Evolutionary conservation across 2,113 vertebrate genomes (phyloP).

Genomic region (Daphoenositta chrysoptera): DNA sequence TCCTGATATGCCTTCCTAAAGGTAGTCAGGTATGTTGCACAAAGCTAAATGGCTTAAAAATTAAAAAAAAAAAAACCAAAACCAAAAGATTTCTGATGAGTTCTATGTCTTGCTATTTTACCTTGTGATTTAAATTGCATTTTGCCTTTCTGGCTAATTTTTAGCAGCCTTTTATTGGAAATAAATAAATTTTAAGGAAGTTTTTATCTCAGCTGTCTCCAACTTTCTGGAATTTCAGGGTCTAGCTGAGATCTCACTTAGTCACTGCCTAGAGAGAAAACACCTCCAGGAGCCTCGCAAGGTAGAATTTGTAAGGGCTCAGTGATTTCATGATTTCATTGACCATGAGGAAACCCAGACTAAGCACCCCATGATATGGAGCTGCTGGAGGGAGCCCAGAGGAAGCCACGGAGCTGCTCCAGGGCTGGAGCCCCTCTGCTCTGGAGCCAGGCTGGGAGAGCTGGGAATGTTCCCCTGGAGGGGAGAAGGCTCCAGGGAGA

Average conservation of each 20-base stretch:
- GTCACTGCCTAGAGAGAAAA: not conserved
- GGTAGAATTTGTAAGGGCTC: not conserved
- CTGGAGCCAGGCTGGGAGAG: not conserved
- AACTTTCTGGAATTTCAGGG: accelerated
- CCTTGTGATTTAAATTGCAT: not conserved
- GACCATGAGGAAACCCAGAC: not conserved
- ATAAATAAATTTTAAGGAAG: not conserved
- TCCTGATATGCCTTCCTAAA: not conserved
- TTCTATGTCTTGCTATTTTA: not conserved
- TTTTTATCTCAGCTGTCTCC: not conserved
- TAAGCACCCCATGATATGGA: accelerated
- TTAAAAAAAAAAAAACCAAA: not conserved
- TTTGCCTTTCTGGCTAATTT: not conserved
- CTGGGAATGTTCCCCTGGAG: not conserved
- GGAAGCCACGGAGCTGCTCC: accelerated
- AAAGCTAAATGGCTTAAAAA: not conserved
- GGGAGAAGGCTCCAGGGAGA: not conserved
- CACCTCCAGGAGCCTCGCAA: not conserved
- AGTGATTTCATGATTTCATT: not conserved
- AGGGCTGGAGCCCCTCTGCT: not conserved
- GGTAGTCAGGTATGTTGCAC: not conserved
- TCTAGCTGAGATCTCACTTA: not conserved
- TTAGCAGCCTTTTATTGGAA: not conserved
- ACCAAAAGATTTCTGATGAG: accelerated
- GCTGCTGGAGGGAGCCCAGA: not conserved